Base-by-base conservation (phyloP, 2,888 invertebrate genomes). In the Prosapia bicincta region DNA sequence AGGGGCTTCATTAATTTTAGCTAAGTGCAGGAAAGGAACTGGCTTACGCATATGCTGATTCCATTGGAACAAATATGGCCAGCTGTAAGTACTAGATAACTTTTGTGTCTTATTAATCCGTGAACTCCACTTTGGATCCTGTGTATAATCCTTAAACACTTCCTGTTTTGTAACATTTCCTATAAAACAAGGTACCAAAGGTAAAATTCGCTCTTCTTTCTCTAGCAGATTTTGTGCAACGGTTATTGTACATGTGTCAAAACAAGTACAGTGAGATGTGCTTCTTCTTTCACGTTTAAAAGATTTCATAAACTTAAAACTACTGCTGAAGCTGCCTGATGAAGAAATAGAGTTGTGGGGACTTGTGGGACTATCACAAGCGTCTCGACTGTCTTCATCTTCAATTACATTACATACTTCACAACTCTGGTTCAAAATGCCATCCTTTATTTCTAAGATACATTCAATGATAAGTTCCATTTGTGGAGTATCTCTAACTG, bases 1-100 rank as follows among this genome's bases (percentile, higher is more conserved):
- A 15, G 71, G 76, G 1, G 71, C 76, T 23, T 76, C 76, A 54
- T 76, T 71, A 28, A 76, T 76, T 76, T 76, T 76, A 15, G 74
- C 26, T 66, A 76, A 68, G 38, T 68, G 67, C 20, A 76, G 70
- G 10, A 71, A 72, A 26, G 74, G 76, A 26, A 71, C 43, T 15
- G 74, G 66, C 13, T 72, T 15, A 30, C 30, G 9, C 20, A 1
- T 54, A 6, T 23, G 26, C 24, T 71, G 71, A 67, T 76, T 65
- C 73, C 73, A 76, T 6, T 71, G 69, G 68, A 74, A 76, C n/a
- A 76, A 43, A 28, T 74, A 76, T 9, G 76, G 76, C 43, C 43
- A 70, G 67, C 71, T 76, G 9, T 70, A 38, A 30, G 71, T 76
- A 32, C 23, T n/a, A 26, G 43, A 43, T 9, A 69, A 43, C n/a